These are phyloP conservation scores for Eunapius fragilis DNA, from an alignment of 37 sponge, comb jelly and placozoan genomes.

Conservation along the genomic window DNA sequence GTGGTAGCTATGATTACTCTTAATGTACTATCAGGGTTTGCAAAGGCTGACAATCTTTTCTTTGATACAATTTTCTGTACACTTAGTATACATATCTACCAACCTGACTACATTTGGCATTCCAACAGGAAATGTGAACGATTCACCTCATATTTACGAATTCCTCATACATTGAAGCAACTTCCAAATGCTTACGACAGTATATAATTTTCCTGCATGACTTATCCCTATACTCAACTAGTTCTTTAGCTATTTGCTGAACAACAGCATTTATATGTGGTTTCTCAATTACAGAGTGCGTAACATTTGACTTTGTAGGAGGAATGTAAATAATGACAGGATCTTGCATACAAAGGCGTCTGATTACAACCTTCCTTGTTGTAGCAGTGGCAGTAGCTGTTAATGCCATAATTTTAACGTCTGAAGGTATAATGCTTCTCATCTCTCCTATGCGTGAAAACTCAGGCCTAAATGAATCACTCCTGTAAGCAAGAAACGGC, in stretches of 20 bases:
- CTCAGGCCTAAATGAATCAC: no score
- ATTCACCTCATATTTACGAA: no score
- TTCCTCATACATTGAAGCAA: constrained; percentile 19
- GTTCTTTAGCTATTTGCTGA: background rate
- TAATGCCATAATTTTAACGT: constrained; percentile 13
- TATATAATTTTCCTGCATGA: constrained; percentile 44
- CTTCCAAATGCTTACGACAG: constrained; percentile 5
- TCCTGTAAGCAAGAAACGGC: no score
- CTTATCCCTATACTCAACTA: background rate
- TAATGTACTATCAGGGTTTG: no score
- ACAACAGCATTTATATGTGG: background rate
- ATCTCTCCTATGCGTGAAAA: background rate
- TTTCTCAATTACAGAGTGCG: background rate
- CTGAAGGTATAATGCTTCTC: background rate
- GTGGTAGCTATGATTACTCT: no score
- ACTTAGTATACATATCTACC: no score
- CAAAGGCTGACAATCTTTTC: no score
- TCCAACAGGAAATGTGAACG: no score
- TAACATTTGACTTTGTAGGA: constrained; percentile 12
- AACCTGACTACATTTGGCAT: no score
- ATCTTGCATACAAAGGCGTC: constrained; percentile 5
- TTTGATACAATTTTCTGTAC: no score
- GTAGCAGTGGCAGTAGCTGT: constrained; percentile 39
- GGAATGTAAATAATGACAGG: constrained; percentile 27
- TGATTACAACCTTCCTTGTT: background rate